Percentiles rank a stretch among this genome's conserved stretches.
Evolutionary conservation across 2,113 vertebrate species (phyloP).

Genomic region (Siniperca chuatsi): DNA sequence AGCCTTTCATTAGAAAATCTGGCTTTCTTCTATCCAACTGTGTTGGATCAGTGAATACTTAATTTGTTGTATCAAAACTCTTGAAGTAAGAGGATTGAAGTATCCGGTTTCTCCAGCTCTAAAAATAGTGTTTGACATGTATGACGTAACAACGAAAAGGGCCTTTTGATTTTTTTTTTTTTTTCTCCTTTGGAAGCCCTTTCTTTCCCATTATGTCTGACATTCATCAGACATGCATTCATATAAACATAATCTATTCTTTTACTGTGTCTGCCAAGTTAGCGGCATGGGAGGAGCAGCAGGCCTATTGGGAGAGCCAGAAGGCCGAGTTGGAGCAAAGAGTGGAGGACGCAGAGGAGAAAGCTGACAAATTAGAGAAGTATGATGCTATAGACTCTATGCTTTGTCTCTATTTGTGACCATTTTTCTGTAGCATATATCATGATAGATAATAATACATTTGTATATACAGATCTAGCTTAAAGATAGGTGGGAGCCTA

Average conservation of each 20-base stretch:
- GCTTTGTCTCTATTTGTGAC: neutral
- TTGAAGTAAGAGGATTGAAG: constrained; percentile 12
- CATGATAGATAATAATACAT: neutral
- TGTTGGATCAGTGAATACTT: constrained; percentile 14
- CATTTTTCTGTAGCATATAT: neutral
- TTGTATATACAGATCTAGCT: neutral
- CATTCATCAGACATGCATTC: neutral
- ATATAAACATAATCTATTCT: neutral
- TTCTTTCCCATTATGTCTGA: neutral
- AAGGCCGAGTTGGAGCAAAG: constrained; percentile 87
- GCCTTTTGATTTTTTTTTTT: neutral
- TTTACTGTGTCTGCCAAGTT: constrained; percentile 80
- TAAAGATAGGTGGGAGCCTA: neutral
- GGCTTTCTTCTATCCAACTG: constrained; percentile 32
- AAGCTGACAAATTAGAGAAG: constrained; percentile 90
- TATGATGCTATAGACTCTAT: constrained; percentile 12
- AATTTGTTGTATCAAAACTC: constrained; percentile 26
- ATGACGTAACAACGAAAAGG: neutral
- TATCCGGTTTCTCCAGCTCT: neutral
- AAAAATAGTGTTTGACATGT: constrained; percentile 17
- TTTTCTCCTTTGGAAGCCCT: neutral
- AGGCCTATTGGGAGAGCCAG: constrained; percentile 84
- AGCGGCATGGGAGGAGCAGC: constrained; percentile 82
- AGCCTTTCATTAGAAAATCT: constrained; percentile 33
- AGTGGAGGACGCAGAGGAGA: constrained; percentile 89